Conservation (phyloP, 2,888 invertebrate genomes). For the Rambutsinella grinnellia region DNA sequence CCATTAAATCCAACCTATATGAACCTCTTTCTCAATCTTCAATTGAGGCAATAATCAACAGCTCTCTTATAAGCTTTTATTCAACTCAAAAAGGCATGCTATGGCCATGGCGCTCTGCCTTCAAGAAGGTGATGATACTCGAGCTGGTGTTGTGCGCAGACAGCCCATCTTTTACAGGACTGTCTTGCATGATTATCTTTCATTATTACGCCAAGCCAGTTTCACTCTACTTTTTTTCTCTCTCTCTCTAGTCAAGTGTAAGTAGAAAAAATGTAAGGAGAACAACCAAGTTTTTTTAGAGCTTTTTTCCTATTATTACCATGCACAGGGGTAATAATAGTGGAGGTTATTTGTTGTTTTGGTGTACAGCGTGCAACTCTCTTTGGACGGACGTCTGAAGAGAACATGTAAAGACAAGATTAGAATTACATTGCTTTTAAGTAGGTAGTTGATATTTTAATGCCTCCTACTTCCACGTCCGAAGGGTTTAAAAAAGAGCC, state of each 20-base stretch:
- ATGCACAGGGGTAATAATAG: too few relatives aligned
- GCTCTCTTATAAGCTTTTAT: not conserved
- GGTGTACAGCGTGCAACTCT: not conserved
- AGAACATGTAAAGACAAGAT: too few relatives aligned
- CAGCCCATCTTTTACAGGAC: not conserved
- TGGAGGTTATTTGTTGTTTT: too few relatives aligned
- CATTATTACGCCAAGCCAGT: not conserved
- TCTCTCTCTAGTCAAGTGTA: not conserved
- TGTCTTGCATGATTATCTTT: conserved; percentile 10
- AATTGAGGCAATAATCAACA: conserved; percentile 46
- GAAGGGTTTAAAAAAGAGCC: conserved; percentile 9
- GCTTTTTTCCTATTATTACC: too few relatives aligned
- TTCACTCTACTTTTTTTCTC: not conserved
- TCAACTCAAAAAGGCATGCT: not conserved
- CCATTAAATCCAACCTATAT: conserved; percentile 62
- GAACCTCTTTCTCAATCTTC: conserved; percentile 56
- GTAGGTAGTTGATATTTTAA: not conserved
- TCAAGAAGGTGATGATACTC: not conserved
- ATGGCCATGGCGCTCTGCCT: not conserved
- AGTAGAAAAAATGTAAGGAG: conserved; percentile 1
- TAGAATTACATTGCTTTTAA: not conserved
- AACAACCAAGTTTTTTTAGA: conserved; percentile 2
- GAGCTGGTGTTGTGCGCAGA: not conserved
- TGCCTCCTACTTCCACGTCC: conserved; percentile 42
- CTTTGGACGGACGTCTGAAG: not conserved